Conservation (phyloP, 2,797 vertebrate species). For the Lerista edwardsae region DNA sequence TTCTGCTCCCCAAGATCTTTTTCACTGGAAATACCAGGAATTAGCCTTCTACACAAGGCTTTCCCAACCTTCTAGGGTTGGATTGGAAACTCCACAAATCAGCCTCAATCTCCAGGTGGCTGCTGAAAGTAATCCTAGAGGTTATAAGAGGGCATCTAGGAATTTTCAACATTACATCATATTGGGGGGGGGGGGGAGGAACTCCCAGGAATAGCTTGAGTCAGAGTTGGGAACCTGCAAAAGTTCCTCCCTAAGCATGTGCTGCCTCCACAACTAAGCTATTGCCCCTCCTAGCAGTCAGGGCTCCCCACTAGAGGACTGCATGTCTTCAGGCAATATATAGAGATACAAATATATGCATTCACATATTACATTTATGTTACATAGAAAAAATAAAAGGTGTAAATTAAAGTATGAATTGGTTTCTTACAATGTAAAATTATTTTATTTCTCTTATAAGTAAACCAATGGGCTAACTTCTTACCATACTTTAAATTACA, state of each 20-base stretch:
- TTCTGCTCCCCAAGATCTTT: too few species aligned
- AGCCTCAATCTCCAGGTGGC: too few species aligned
- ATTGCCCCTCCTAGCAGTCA: neutral
- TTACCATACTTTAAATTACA: neutral
- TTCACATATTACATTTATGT: neutral
- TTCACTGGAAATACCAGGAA: neutral
- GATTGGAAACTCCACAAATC: too few species aligned
- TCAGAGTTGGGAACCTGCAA: neutral
- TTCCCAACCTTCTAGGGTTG: neutral
- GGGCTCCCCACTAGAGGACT: neutral
- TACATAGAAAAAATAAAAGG: neutral
- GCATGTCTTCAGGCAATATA: neutral
- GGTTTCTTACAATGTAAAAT: neutral
- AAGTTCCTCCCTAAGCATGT: neutral
- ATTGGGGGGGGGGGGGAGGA: too few species aligned
- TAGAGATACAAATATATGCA: neutral
- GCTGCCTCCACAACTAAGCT: neutral
- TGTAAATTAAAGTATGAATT: neutral
- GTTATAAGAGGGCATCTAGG: too few species aligned
- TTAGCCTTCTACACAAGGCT: neutral
- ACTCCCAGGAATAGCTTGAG: too few species aligned
- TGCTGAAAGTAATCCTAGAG: too few species aligned
- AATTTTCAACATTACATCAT: too few species aligned
- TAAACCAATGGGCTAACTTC: neutral
- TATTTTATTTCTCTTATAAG: neutral